These are phyloP conservation scores for Vandiemenella viatica DNA, from an alignment of 2,888 invertebrate species.

Conservation along the genomic window DNA sequence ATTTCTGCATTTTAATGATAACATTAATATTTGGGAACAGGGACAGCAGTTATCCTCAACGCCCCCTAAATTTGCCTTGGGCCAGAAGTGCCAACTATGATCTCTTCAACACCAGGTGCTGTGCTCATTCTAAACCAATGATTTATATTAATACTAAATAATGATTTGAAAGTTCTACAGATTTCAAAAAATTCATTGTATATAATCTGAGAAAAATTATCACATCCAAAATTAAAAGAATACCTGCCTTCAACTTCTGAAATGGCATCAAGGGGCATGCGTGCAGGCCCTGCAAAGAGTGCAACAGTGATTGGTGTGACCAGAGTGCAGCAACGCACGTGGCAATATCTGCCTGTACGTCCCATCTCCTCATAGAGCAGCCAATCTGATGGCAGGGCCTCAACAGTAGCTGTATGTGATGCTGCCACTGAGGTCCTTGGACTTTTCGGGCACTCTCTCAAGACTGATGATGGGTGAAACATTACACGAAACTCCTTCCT, in stretches of 20 bases:
- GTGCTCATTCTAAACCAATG: too few relatives aligned
- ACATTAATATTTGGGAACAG: too few relatives aligned
- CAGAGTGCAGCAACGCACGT: constrained; percentile 63
- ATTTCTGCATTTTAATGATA: too few relatives aligned
- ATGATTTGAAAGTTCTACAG: too few relatives aligned
- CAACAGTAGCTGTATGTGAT: constrained; percentile 28
- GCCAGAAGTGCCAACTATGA: too few relatives aligned
- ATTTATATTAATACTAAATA: too few relatives aligned
- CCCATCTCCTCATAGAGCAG: constrained; percentile 75
- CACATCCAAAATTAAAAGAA: constrained; percentile 18
- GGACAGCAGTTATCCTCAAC: too few relatives aligned
- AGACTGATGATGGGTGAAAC: constrained; percentile 44
- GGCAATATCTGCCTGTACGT: constrained; percentile 48
- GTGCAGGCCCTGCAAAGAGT: constrained; percentile 56
- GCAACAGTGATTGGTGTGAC: constrained; percentile 69
- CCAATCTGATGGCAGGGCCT: constrained; percentile 60
- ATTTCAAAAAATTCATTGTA: too few relatives aligned
- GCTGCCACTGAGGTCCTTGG: constrained; percentile 22
- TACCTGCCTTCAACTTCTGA: constrained; percentile 28
- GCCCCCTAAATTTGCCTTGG: too few relatives aligned
- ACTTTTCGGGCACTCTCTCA: constrained; percentile 31
- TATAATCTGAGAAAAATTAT: too few relatives aligned
- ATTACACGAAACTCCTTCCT: constrained; percentile 44
- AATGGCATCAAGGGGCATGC: constrained; percentile 37
- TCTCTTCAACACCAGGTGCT: too few relatives aligned